Evolutionary conservation across 2,888 invertebrate genomes (phyloP).

Genomic region (Campopleginae sp.): DNA sequence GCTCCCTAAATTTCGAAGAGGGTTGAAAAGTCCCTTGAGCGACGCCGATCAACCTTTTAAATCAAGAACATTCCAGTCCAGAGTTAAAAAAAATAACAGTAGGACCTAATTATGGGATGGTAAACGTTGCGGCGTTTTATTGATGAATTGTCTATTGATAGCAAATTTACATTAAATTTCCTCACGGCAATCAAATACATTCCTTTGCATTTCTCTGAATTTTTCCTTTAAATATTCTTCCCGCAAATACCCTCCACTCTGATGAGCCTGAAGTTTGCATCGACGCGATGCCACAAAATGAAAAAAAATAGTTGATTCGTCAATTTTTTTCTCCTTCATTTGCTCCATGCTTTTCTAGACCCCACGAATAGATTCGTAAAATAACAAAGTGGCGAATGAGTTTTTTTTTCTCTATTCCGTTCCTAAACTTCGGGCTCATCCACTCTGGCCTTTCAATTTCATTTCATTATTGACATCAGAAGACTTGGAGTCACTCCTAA

Average conservation of each 20-base stretch:
- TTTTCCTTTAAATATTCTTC: neutral
- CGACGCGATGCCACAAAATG: no score
- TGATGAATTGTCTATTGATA: neutral
- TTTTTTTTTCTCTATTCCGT: no score
- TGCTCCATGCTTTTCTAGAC: no score
- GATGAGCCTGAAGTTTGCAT: no score
- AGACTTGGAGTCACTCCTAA: no score
- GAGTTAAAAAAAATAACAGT: constrained; percentile 16
- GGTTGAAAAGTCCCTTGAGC: constrained; percentile 41
- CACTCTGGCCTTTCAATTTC: no score
- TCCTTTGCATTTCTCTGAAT: neutral
- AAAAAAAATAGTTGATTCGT: no score
- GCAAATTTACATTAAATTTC: neutral
- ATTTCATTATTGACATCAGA: no score
- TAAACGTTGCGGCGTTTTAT: neutral
- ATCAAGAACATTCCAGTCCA: constrained; percentile 16
- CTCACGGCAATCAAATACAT: neutral
- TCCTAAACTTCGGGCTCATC: no score
- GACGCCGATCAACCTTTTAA: constrained; percentile 39
- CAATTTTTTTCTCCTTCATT: no score
- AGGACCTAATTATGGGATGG: neutral
- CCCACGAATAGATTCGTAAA: no score
- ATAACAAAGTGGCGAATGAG: no score
- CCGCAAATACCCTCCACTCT: neutral
- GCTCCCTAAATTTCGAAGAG: constrained; percentile 7